Evolutionary conservation across 2,797 vertebrate species (phyloP).

Genomic region (Acanthurus lineatus): DNA sequence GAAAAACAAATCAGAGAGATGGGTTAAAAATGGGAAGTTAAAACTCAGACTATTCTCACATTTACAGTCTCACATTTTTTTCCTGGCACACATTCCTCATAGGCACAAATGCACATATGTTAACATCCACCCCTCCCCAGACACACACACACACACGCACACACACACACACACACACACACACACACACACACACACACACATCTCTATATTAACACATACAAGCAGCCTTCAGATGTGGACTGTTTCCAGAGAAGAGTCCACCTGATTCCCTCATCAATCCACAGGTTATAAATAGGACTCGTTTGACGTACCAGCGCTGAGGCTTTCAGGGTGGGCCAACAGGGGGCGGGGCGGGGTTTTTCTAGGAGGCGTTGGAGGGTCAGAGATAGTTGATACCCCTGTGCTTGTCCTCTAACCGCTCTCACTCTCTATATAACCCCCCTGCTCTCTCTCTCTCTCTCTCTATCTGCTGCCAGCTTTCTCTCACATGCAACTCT

Average conservation of each 20-base stretch:
- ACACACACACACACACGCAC: too few species aligned
- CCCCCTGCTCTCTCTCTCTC: conserved; percentile 19
- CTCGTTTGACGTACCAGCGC: conserved; percentile 78
- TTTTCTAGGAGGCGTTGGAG: conserved; percentile 48
- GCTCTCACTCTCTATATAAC: conserved; percentile 55
- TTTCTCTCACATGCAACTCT: conserved; percentile 63
- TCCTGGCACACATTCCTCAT: conserved; percentile 34
- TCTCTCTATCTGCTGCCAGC: conserved; percentile 52
- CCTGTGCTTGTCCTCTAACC: conserved; percentile 75
- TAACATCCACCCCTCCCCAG: conserved; percentile 7
- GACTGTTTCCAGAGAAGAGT: conserved; percentile 72
- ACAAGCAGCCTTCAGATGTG: conserved; percentile 65
- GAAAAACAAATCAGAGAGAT: background rate
- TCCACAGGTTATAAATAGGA: conserved; percentile 88
- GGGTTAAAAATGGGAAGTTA: background rate
- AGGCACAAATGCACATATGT: conserved; percentile 24
- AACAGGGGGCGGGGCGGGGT: conserved; percentile 44
- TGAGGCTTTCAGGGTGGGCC: conserved; percentile 66
- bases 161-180: conserved; percentile 19
- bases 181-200: conserved; percentile 13
- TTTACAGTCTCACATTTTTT: conserved; percentile 33
- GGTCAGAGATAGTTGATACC: conserved; percentile 81
- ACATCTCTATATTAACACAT: conserved; percentile 38
- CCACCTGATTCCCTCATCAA: conserved; percentile 86
- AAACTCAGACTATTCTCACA: background rate